These are phyloP conservation scores for Strigamia transsilvanica DNA, from an alignment of 2,888 invertebrate genomes.

Conservation along the genomic window DNA sequence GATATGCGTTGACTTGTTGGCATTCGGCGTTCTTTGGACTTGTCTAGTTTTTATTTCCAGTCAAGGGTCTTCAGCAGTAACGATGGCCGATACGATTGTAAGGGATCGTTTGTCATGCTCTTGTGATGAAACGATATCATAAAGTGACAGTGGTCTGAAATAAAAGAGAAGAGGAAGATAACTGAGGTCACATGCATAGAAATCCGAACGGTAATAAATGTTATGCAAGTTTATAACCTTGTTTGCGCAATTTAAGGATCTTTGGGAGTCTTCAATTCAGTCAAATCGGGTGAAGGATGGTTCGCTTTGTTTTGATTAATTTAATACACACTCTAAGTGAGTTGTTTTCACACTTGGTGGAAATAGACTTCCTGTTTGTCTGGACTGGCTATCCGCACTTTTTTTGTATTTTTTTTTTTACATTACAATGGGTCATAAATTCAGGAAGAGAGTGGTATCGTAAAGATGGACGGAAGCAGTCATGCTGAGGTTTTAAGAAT, in stretches of 20 bases:
- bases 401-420: neutral
- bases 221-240: neutral
- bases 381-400: neutral
- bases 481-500: neutral
- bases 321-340: neutral
- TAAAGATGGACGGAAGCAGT: neutral
- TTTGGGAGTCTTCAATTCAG: neutral
- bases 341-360: neutral
- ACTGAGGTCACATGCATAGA: neutral
- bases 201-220: neutral
- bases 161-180: neutral
- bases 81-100: constrained; percentile 8
- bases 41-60: neutral
- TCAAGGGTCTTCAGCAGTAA: neutral
- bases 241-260: neutral
- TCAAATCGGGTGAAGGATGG: neutral
- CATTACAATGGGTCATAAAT: constrained; percentile 23
- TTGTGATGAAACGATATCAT: constrained; percentile 2
- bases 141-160: neutral
- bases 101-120: neutral
- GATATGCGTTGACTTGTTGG: neutral
- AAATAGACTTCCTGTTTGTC: constrained; percentile 10
- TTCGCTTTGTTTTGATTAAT: neutral
- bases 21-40: constrained; percentile 8
- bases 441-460: neutral